These are phyloP conservation scores for Crepidodera aurea DNA, from an alignment of 2,888 invertebrate genomes.

Conservation along the genomic window DNA sequence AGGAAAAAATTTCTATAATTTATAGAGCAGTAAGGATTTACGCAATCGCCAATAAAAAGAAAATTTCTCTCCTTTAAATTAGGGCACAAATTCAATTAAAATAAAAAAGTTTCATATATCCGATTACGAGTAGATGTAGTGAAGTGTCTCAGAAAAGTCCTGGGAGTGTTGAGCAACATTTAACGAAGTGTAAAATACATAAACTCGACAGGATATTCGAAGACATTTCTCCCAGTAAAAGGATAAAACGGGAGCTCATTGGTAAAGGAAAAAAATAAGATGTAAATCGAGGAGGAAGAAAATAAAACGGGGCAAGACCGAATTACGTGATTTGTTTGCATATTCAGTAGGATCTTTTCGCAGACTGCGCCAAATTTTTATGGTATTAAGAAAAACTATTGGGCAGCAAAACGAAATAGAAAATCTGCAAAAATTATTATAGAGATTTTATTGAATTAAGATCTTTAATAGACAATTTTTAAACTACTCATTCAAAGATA, in stretches of 20 bases:
- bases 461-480: too few species aligned
- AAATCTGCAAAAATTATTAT: too few species aligned
- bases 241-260: slow-evolving; percentile 14
- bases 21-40: too few species aligned
- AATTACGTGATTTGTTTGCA: slow-evolving; percentile 15
- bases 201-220: slow-evolving; percentile 16
- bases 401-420: too few species aligned
- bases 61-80: too few species aligned
- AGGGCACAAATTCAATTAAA: not conserved
- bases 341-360: slow-evolving; percentile 6
- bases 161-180: slow-evolving; percentile 16
- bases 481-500: too few species aligned
- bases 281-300: slow-evolving; percentile 17
- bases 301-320: not conserved
- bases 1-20: not conserved
- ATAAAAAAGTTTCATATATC: not conserved
- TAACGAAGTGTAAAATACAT: slow-evolving; percentile 26
- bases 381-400: not conserved
- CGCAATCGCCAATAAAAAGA: too few species aligned
- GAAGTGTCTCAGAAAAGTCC: slow-evolving; percentile 2
- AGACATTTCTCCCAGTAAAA: not conserved
- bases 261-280: slow-evolving; percentile 17
- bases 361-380: not conserved
- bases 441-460: too few species aligned
- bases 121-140: not conserved